These are phyloP conservation scores for Burhinus oedicnemus DNA, from an alignment of 2,113 vertebrate species.

Conservation along the genomic window DNA sequence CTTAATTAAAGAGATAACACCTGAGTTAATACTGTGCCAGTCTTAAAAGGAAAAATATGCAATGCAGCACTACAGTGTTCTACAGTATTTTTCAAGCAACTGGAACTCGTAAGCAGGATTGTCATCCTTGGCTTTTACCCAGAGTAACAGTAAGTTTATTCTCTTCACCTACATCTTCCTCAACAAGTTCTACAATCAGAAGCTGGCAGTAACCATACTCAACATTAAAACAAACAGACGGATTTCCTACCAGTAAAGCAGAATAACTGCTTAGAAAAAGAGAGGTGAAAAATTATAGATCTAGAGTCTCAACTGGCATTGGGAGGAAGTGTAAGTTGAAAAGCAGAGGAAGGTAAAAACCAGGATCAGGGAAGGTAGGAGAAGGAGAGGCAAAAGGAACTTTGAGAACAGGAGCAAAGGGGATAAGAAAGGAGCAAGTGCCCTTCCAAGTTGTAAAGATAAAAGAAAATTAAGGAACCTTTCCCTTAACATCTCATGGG, in stretches of 20 bases:
- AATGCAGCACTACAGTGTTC: not conserved
- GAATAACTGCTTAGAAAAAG: not conserved
- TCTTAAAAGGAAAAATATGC: not conserved
- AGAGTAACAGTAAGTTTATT: not conserved
- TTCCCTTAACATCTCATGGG: not conserved
- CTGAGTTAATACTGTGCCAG: not conserved
- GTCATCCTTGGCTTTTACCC: not conserved
- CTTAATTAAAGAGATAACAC: not conserved
- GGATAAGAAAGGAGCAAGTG: not conserved
- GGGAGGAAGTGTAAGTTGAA: not conserved
- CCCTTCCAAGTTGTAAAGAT: not conserved
- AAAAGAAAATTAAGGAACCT: not conserved
- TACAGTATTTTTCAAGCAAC: not conserved
- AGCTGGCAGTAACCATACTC: not conserved
- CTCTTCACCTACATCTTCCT: not conserved
- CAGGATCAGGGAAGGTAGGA: not conserved
- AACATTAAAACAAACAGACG: rapidly evolving
- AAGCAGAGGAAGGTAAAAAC: not conserved
- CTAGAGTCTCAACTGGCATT: not conserved
- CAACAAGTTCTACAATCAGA: not conserved
- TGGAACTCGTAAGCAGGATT: not conserved
- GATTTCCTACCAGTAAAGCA: not conserved
- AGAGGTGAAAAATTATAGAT: not conserved
- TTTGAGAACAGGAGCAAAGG: not conserved
- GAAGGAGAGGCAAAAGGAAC: not conserved